Conservation (phyloP, 2,888 invertebrate species). For the Calameuta filiformis region DNA sequence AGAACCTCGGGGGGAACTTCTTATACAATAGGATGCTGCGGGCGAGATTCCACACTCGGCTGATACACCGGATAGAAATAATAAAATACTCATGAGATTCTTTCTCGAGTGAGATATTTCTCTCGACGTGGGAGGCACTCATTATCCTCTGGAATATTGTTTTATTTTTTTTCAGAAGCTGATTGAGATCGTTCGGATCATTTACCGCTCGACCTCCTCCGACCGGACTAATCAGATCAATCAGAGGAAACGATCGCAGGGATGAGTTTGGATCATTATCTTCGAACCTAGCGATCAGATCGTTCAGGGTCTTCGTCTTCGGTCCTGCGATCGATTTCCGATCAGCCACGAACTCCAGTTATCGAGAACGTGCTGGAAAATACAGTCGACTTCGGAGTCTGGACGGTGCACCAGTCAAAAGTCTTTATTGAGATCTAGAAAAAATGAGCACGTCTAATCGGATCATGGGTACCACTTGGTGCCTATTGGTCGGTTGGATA, state of each 20-base stretch:
- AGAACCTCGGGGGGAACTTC: background rate
- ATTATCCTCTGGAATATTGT: constrained; percentile 40
- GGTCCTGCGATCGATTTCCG: constrained; percentile 20
- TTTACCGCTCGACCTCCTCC: constrained; percentile 57
- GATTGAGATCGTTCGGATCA: constrained; percentile 62
- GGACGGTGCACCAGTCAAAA: background rate
- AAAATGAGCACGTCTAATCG: background rate
- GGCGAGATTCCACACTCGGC: background rate
- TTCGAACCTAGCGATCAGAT: constrained; percentile 16
- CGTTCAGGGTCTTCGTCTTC: background rate
- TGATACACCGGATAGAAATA: background rate
- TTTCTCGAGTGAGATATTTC: constrained; percentile 20
- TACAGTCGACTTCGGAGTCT: background rate
- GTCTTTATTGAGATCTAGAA: background rate
- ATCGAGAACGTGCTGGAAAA: background rate
- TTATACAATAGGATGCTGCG: background rate
- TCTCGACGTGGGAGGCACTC: constrained; percentile 60
- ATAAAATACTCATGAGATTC: background rate
- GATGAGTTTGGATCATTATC: constrained; percentile 57
- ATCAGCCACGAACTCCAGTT: constrained; percentile 28
- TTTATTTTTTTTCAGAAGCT: constrained; percentile 63
- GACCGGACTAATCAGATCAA: constrained; percentile 62
- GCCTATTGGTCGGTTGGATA: background rate
- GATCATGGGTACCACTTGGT: background rate
- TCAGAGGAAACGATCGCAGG: constrained; percentile 56